Percentiles rank a stretch among this genome's conserved stretches.
These are phyloP conservation scores for Eustalomyia histrio DNA, from an alignment of 2,888 invertebrate species.

Conservation along the genomic window DNA sequence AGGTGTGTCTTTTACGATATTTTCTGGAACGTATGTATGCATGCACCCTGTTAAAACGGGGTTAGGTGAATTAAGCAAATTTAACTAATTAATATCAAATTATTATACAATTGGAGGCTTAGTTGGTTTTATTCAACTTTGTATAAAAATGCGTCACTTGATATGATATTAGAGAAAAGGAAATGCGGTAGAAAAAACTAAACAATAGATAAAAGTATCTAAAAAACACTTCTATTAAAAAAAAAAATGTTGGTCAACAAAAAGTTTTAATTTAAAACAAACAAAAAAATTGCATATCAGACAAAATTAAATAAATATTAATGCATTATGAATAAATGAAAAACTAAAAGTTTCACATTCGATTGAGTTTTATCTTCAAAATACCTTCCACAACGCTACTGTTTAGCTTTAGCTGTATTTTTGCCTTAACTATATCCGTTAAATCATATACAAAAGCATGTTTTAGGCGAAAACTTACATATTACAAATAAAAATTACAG, in stretches of 20 bases:
- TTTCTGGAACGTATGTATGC: too few species aligned
- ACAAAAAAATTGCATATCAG: conserved; percentile 10
- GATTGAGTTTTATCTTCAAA: too few species aligned
- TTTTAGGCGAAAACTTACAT: too few species aligned
- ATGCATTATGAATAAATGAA: too few species aligned
- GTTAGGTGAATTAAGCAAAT: background rate
- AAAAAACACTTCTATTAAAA: conserved; percentile 41
- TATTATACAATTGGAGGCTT: background rate
- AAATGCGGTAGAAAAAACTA: conserved; percentile 19
- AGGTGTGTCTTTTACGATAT: too few species aligned
- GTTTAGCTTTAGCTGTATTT: too few species aligned
- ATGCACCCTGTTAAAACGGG: too few species aligned
- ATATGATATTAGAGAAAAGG: conserved; percentile 14
- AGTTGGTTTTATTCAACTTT: background rate
- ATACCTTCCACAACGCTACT: too few species aligned
- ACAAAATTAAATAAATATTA: background rate
- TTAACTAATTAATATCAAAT: background rate
- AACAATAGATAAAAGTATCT: conserved; percentile 38
- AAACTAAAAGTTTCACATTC: too few species aligned
- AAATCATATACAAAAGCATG: too few species aligned
- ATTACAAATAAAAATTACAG: too few species aligned
- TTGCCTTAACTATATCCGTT: too few species aligned
- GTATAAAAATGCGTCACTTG: conserved; percentile 12
- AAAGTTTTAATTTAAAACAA: conserved; percentile 3
- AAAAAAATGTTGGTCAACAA: conserved; percentile 13